Percentiles rank a stretch among this genome's conserved stretches.
These are phyloP conservation scores for Athrips mouffetella DNA, from an alignment of 2,888 invertebrate genomes.

Conservation along the genomic window DNA sequence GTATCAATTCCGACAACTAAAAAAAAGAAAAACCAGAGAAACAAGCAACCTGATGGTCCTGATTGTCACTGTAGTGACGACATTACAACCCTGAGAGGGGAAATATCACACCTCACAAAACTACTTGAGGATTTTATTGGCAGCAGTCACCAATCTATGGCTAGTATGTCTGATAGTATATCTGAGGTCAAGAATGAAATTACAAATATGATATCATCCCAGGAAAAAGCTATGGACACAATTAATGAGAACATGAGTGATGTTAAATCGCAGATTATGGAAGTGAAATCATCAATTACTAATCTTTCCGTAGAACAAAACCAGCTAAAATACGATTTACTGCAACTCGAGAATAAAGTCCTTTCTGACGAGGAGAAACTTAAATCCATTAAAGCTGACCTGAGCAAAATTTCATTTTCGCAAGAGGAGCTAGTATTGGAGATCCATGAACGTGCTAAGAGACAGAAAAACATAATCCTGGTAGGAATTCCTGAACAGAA, in stretches of 20 bases:
- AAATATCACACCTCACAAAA: constrained; percentile 4
- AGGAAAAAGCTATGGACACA: constrained; percentile 11
- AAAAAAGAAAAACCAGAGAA: constrained; percentile 4
- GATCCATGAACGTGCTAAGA: constrained; percentile 1
- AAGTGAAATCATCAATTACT: constrained; percentile 6
- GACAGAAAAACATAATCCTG: constrained; percentile 10
- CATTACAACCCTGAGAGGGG: neutral
- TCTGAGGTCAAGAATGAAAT: constrained; percentile 21
- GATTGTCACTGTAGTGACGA: neutral
- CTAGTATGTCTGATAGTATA: constrained; percentile 12
- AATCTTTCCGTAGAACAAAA: constrained; percentile 5
- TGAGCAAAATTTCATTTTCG: neutral
- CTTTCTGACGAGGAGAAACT: constrained; percentile 4
- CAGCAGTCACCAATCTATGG: constrained; percentile 15
- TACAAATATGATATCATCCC: constrained; percentile 18
- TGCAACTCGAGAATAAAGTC: constrained; percentile 4
- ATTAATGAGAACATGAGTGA: constrained; percentile 16
- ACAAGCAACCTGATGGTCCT: constrained; percentile 12
- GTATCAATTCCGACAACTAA: constrained; percentile 9
- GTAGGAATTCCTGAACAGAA: constrained; percentile 6
- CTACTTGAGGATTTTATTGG: constrained; percentile 9
- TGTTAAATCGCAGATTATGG: constrained; percentile 4
- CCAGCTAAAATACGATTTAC: neutral
- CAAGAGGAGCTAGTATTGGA: constrained; percentile 2
- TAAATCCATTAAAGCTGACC: neutral